Conservation (phyloP, 2,888 invertebrate species). For the Aphrophora alni region DNA sequence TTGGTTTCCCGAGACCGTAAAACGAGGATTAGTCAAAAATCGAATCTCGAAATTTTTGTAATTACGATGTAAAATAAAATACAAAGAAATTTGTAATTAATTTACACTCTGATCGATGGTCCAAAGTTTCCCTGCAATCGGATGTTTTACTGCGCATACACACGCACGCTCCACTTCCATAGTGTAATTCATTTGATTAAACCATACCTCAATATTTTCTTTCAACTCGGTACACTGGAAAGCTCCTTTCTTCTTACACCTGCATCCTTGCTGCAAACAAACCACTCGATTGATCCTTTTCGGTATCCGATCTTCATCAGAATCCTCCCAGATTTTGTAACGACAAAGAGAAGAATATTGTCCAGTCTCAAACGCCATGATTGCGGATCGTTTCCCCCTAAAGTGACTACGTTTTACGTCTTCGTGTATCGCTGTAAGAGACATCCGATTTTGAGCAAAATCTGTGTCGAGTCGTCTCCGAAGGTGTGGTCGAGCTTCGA, state of each 20-base stretch:
- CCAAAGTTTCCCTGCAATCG: background rate
- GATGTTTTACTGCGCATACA: constrained; percentile 24
- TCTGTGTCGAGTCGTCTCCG: too few species aligned
- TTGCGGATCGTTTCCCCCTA: background rate
- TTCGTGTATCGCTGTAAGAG: too few species aligned
- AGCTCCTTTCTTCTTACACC: constrained; percentile 33
- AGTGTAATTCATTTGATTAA: background rate
- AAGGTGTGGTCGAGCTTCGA: too few species aligned
- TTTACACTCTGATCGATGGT: too few species aligned
- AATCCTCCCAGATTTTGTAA: constrained; percentile 17
- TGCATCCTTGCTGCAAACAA: constrained; percentile 32
- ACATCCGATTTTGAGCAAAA: too few species aligned
- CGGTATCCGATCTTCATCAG: background rate
- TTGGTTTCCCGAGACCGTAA: too few species aligned
- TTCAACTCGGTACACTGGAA: constrained; percentile 39
- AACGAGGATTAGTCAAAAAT: too few species aligned
- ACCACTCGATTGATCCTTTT: constrained; percentile 23
- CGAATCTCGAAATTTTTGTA: too few species aligned
- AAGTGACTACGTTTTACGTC: background rate
- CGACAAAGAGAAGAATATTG: constrained; percentile 2
- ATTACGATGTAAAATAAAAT: too few species aligned
- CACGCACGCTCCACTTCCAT: constrained; percentile 24
- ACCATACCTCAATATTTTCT: constrained; percentile 36
- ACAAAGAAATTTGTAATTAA: too few species aligned
- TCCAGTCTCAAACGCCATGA: constrained; percentile 1